phyloP scores from a whole-genome alignment of 2,113 vertebrate genomes.

The Scophthalmus maximus region DNA sequence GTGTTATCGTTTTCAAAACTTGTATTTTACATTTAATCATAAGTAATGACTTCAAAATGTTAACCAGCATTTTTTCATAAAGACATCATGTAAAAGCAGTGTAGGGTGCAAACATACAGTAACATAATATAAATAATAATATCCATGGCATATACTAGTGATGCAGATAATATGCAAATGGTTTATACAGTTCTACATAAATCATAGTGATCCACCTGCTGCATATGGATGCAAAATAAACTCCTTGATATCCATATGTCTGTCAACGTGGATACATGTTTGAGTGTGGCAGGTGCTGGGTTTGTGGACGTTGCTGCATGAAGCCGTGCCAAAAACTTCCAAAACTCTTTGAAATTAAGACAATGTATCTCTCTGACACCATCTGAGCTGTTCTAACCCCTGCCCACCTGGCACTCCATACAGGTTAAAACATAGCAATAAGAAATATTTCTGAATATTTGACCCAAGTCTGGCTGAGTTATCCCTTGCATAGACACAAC shows the following conservation, averaged over 20 bases:
- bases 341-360: slow-evolving; percentile 12
- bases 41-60: neutral
- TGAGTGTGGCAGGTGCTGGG: neutral
- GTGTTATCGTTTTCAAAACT: neutral
- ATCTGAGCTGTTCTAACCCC: slow-evolving; percentile 10
- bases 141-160: too few relatives aligned
- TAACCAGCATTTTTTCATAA: too few relatives aligned
- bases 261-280: neutral
- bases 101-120: too few relatives aligned
- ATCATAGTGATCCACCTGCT: too few relatives aligned
- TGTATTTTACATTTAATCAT: neutral
- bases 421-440: slow-evolving; percentile 8
- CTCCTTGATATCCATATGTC: neutral
- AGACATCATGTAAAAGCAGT: too few relatives aligned
- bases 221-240: too few relatives aligned
- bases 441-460: slow-evolving; percentile 21
- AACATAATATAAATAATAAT: too few relatives aligned
- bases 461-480: slow-evolving; percentile 17
- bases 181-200: too few relatives aligned
- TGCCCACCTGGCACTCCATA: neutral
- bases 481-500: slow-evolving; percentile 38
- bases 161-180: too few relatives aligned
- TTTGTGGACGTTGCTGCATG: neutral
- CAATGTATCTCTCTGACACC: too few relatives aligned
- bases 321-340: neutral